Base-by-base conservation (phyloP, 1,140 invertebrate species). In the Temnothorax nylanderi region DNA sequence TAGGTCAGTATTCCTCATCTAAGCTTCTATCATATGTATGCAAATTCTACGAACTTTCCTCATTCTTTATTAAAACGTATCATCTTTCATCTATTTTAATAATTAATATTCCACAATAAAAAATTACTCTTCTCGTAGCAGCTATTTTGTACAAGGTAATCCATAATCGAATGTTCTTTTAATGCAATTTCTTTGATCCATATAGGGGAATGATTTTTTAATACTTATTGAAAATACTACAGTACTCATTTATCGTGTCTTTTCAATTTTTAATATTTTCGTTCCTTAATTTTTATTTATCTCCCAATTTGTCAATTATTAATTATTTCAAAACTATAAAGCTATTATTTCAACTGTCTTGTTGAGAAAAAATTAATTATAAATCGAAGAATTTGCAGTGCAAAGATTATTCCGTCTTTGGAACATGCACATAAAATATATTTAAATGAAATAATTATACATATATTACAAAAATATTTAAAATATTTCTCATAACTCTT, bases 1-100 rank as follows among this genome's bases (percentile, higher is more conserved):
- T 81, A 71, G 37, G 78, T 81, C 78, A 54, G 10, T 58, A 21
- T 34, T 41, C 21, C 21, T 54, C 21, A 47, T 32, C 13, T 26
- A 56, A 51, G 34, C 13, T 37, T 16, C 21, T 81, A 56, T 41
- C 34, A 26, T 21, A 51, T 7, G 3, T 69, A 13, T 6, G 11
- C 2, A 67, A 26, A 56, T 71, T 71, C 16, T 18, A 56, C 16
- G 21, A 80, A 56, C 26, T 77, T 37, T 26, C 7, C 26, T 18
- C 16, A 21, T 34, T 16, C 18, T 47, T 26, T 3, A 32, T 8
- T 75, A 37, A 75, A 78, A 37, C 18, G 18, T 47, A 1, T 3
- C 44, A 37, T 7, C 16, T 16, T 34, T 54, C 11, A 32, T 69
- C 2, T 1, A 51, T 18, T 54, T 54, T 54, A n/a, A 41, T 37